Conservation (phyloP, 2,888 invertebrate species). For the Isoperla grammatica region DNA sequence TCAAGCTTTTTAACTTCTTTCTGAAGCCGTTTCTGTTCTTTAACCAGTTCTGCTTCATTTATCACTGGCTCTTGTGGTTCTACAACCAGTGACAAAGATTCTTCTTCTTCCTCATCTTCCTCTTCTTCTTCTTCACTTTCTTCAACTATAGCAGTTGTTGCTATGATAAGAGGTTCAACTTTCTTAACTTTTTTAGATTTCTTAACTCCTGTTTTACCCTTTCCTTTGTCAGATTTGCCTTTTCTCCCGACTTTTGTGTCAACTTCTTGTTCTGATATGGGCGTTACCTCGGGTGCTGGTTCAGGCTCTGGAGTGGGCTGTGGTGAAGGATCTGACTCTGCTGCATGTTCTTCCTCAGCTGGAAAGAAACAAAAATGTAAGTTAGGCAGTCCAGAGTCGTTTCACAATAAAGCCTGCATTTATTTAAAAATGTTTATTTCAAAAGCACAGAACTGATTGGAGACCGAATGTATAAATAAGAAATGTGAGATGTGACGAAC, state of each 20-base stretch:
- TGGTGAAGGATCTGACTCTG: background rate
- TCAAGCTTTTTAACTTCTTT: slow-evolving; percentile 21
- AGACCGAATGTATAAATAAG: too few species aligned
- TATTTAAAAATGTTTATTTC: too few species aligned
- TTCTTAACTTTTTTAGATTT: slow-evolving; percentile 43
- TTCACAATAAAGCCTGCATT: too few species aligned
- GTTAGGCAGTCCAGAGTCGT: too few species aligned
- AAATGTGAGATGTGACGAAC: too few species aligned
- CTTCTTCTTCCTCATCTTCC: slow-evolving; percentile 1
- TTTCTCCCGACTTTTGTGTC: background rate
- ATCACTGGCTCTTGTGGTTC: slow-evolving; percentile 5
- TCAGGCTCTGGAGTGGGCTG: background rate
- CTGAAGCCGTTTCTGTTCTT: slow-evolving; percentile 39
- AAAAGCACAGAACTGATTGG: too few species aligned
- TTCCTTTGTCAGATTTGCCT: slow-evolving; percentile 34
- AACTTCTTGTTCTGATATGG: background rate
- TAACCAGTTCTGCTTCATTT: slow-evolving; percentile 9
- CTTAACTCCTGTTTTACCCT: slow-evolving; percentile 40
- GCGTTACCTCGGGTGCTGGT: background rate
- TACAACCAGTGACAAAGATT: slow-evolving; percentile 8
- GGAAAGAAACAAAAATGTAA: too few species aligned
- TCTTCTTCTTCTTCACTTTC: slow-evolving; percentile 13
- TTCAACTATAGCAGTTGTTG: background rate
- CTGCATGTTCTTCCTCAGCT: background rate
- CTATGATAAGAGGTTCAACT: background rate